phyloP scores from a whole-genome alignment of 2,113 vertebrate genomes.

The Mobula hypostoma region DNA sequence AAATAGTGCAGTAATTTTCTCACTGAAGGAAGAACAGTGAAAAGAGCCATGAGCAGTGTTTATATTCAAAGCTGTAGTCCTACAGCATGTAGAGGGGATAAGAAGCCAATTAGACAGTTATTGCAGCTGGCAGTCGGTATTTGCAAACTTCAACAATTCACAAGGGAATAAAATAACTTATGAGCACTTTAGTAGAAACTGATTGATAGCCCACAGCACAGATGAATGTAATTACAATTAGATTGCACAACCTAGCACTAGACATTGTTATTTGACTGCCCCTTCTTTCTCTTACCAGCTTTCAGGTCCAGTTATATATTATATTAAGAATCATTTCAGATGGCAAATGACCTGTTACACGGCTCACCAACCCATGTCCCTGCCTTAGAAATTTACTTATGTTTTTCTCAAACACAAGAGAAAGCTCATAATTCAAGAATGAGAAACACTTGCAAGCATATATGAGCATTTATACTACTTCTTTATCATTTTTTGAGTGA shows the following conservation, averaged over 20 bases:
- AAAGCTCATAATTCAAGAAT: background rate
- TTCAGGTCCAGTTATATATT: background rate
- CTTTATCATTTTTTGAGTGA: background rate
- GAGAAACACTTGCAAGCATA: background rate
- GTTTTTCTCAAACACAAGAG: background rate
- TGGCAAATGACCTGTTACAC: background rate
- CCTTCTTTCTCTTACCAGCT: background rate
- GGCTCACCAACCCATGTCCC: background rate
- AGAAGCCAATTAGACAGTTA: slow-evolving; percentile 2
- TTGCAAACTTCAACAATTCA: background rate
- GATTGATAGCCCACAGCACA: background rate
- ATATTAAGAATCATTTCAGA: background rate
- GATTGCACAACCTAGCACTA: background rate
- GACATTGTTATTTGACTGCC: background rate
- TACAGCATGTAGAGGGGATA: background rate
- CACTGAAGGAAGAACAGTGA: background rate
- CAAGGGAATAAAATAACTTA: background rate
- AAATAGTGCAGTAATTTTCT: background rate
- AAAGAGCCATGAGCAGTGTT: background rate
- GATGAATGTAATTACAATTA: slow-evolving; percentile 7
- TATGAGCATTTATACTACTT: background rate
- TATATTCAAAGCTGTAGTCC: background rate
- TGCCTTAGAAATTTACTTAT: background rate
- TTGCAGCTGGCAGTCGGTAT: background rate
- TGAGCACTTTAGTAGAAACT: background rate